Base-by-base conservation (phyloP, 2,113 vertebrate species). In the Callopanchax toddi region DNA sequence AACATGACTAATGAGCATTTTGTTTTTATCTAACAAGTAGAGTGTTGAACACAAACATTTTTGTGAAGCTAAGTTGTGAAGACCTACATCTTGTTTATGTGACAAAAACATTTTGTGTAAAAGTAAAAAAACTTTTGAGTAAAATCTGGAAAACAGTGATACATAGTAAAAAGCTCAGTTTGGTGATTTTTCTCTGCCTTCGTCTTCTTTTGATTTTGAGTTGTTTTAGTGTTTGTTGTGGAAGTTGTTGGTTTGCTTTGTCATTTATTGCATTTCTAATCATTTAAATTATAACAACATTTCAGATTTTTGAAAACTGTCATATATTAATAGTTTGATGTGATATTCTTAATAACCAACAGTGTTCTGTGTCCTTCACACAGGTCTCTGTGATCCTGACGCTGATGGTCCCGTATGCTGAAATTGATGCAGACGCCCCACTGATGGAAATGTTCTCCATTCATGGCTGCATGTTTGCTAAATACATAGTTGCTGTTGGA, bases 361-460 rank as follows among this genome's bases (percentile, higher is more conserved):
- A 17, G 12, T 22, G 1, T 1, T 60, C 25, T 62, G 5, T 59
- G 0, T 56, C 23, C 70, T 92, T 90, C 32, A 42, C 67, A 74
- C 72, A 99, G 97, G 97, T 99, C 1, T 98, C 96, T 70, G 91
- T 99, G 77, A 96, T 99, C 86, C 89, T 99, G 84, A 99, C 97
- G 0, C 90, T 99, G 84, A 95, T 99, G 96, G 96, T 99, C 36
- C 96, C 96, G 0, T 97, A 94, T 3, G 91, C 93, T 13, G 91
- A 94, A 84, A 98, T 99, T 0, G 97, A 99, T 59, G 93, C 94
- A 0, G 97, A 99, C 60, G 97, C 97, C 12, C 97, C 97, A 0
- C 92, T 99, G 77, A 99, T 99, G 97, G 97, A 99, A 86, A 99
- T 99, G 97, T 99, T 99, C 51, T 93, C 93, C 57, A 58, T 79